Conservation (phyloP, 2,888 invertebrate genomes). For the Meta bourneti region DNA sequence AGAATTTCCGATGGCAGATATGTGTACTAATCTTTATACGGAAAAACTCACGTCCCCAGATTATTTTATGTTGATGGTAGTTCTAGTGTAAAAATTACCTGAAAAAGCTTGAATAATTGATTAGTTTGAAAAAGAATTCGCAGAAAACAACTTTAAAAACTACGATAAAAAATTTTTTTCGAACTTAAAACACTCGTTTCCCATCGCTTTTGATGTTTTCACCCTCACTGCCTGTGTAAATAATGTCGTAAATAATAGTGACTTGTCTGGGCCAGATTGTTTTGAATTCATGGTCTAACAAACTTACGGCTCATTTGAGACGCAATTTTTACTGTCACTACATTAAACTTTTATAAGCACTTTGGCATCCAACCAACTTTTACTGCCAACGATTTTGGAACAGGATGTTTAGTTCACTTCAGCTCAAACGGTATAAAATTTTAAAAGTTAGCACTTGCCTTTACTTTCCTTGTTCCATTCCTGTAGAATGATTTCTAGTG, state of each 20-base stretch:
- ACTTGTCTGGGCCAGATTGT: neutral
- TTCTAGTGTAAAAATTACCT: too few species aligned
- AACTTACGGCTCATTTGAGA: neutral
- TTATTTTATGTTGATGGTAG: too few species aligned
- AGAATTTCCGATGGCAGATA: too few species aligned
- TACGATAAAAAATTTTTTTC: neutral
- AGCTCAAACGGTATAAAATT: neutral
- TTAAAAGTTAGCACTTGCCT: neutral
- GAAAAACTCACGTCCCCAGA: too few species aligned
- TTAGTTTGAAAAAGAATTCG: too few species aligned
- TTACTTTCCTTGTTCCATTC: neutral
- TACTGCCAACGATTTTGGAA: neutral
- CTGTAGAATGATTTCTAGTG: too few species aligned
- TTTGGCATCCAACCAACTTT: neutral
- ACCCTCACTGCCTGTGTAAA: neutral
- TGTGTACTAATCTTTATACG: too few species aligned
- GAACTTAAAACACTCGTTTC: neutral
- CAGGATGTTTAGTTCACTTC: neutral
- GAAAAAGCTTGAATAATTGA: too few species aligned
- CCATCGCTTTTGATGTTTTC: neutral
- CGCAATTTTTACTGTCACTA: neutral
- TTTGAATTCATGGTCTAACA: constrained; percentile 1
- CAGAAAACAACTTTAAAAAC: too few species aligned
- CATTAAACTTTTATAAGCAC: constrained; percentile 1
- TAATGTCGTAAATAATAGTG: neutral